A percentile compares a stretch with the other conserved stretches of the same genome.
Evolutionary conservation across 2,888 invertebrate genomes (phyloP).

Genomic region (Hipparchia sbordonii): DNA sequence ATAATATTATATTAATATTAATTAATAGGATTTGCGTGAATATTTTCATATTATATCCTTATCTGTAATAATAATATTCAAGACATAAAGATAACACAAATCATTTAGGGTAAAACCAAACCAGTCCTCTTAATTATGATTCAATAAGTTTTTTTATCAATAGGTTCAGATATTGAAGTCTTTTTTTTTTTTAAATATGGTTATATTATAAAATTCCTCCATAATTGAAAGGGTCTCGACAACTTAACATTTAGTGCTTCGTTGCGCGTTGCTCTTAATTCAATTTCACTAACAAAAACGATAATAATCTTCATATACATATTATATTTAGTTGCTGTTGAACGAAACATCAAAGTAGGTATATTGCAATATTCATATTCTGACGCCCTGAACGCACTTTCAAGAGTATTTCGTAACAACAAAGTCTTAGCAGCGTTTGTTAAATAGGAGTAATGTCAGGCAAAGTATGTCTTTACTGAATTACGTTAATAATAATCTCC

Average conservation of each 20-base stretch:
- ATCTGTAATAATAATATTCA: not conserved
- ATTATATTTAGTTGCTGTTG: constrained; percentile 37
- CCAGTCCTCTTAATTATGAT: too few species aligned
- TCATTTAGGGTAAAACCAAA: not conserved
- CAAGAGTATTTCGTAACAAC: constrained; percentile 62
- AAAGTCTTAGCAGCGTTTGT: constrained; percentile 58
- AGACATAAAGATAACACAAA: not conserved
- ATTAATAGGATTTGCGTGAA: too few species aligned
- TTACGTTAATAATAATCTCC: constrained; percentile 50
- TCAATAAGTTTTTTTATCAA: too few species aligned
- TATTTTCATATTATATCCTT: too few species aligned
- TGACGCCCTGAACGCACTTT: constrained; percentile 54
- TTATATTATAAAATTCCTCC: too few species aligned
- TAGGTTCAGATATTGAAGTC: too few species aligned
- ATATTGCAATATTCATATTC: constrained; percentile 48
- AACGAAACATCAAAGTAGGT: constrained; percentile 53
- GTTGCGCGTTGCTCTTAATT: too few species aligned
- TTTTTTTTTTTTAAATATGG: too few species aligned
- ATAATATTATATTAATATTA: too few species aligned
- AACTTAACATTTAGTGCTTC: too few species aligned
- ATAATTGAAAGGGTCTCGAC: too few species aligned
- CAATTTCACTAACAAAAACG: not conserved
- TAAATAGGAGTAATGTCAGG: constrained; percentile 65
- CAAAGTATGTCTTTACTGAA: constrained; percentile 59
- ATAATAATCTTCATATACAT: too few species aligned